Base-by-base conservation (phyloP, 2,888 invertebrate species). In the Fissipunctia ypsillon region DNA sequence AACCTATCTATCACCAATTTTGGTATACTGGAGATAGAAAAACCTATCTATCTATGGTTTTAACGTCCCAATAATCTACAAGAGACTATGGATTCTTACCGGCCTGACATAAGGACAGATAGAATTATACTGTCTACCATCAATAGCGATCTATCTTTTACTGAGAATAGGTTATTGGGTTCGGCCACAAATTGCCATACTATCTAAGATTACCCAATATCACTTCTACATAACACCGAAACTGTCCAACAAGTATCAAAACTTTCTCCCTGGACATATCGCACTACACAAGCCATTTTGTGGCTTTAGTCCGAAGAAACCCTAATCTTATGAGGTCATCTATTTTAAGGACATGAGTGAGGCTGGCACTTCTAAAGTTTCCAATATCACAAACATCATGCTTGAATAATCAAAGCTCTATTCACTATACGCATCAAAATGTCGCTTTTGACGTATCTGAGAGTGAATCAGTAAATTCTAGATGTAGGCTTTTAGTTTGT, bases 351-450 rank as follows among this genome's bases (percentile, higher is more conserved):
- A 85, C 73, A 83, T 60, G 59, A 72, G 73, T 74, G 64, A 75
- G 59, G 69, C 72, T 69, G 68, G 50, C 59, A 60, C 68, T 48
- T 63, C 69, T 65, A 71, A 78, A 71, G 71, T 54, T n/a, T 45
- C 60, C 45, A 67, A 73, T 64, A 71, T 73, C 69, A 61, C 50
- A 56, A 61, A 71, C 59, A 69, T 80, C 69, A 76, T 63, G 73
- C 81, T 75, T 60, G 64, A 77, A 81, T 86, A 87, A 85, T 85
- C 86, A 85, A 73, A 74, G 72, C 45, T 52, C 88, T 79, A 85
- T 87, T 86, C 84, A 87, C 45, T 79, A 67, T 67, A 73, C 66
- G 78, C 70, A 69, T 80, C 76, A 74, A 75, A 71, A 63, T 22
- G 77, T 75, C 78, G 38, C 22, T 76, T 52, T 74, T 75, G 76